Evolutionary conservation across 2,888 invertebrate species (phyloP).

Genomic region (Trissolcus brochymenae): DNA sequence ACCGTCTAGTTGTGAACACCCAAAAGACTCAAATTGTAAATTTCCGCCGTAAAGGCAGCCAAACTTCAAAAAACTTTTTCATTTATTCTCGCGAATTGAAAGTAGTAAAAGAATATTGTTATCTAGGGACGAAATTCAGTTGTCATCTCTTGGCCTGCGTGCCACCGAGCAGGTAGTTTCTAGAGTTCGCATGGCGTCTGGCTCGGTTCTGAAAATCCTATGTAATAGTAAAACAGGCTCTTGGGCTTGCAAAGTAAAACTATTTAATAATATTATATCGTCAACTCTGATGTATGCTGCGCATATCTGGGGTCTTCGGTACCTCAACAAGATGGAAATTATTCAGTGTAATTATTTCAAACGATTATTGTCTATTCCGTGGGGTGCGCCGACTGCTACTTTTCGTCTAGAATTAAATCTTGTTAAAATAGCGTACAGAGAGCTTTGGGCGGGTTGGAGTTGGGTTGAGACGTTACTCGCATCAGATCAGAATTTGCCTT

Average conservation of each 20-base stretch:
- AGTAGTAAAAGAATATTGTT: constrained; percentile 3
- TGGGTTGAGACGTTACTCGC: no score
- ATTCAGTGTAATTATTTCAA: no score
- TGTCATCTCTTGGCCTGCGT: neutral
- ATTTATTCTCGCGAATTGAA: neutral
- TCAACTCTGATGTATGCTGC: no score
- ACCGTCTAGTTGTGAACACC: constrained; percentile 1
- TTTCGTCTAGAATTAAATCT: no score
- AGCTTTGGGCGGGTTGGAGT: no score
- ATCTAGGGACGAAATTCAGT: constrained; percentile 2
- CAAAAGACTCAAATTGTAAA: constrained; percentile 6
- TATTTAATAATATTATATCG: neutral
- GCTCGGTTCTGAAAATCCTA: neutral
- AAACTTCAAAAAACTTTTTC: constrained; percentile 1
- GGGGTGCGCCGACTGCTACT: no score
- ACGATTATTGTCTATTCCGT: no score
- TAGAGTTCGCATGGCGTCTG: neutral
- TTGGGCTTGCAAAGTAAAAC: neutral
- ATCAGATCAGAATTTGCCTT: no score
- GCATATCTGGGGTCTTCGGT: no score
- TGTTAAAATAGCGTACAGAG: no score
- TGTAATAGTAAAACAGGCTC: constrained; percentile 1
- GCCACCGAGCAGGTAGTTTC: neutral
- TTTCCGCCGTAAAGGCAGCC: neutral
- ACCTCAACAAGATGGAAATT: no score